Evolutionary conservation across 2,113 vertebrate species (phyloP), one percentile per base, ranked within the genome.

Genomic region (Barbus barbus): DNA sequence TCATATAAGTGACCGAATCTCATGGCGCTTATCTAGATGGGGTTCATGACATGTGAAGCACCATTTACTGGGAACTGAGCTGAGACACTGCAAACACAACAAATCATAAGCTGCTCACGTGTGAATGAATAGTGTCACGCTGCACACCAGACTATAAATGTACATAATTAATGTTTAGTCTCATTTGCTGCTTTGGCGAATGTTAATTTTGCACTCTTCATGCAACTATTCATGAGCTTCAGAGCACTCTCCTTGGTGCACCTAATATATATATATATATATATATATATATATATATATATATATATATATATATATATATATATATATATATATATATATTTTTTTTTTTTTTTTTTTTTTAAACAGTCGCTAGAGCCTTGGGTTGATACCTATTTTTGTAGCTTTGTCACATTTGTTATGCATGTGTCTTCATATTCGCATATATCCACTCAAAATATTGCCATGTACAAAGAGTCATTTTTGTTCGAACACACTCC

Each of bases 381-480:
- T 3, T 74, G 14, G 24, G 7, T 51, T 51, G 9, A 74, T 48
- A 24, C 3, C 14, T 44, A 24, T 38, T 74, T 48, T 73, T 24
- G n/a, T 73, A 73, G 41, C 72, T 18, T 74, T 74, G 13, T 46
- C 72, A 74, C 44, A 26, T 51, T 51, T 74, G 14, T 48, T 48
- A 28, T 5, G 14, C n/a, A 9, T 74, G 7, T 74, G 18, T 24
- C 24, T 51, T 26, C 44, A 74, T 48, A 48, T 44, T 48, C n/a
- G 20, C 14, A n/a, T n/a, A n/a, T n/a, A n/a, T n/a, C n/a, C n/a
- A n/a, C n/a, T n/a, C n/a, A n/a, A n/a, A n/a, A n/a, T n/a, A n/a
- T n/a, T n/a, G n/a, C n/a, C n/a, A 75, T 75, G 26, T 75, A 75
- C 26, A 75, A 75, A 75, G 46, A 75, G 73, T 48, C n/a, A 7